A percentile compares a stretch with the other conserved stretches of the same genome.
Conservation (phyloP, 2,797 vertebrate genomes). For the Arremon aurantiirostris region DNA sequence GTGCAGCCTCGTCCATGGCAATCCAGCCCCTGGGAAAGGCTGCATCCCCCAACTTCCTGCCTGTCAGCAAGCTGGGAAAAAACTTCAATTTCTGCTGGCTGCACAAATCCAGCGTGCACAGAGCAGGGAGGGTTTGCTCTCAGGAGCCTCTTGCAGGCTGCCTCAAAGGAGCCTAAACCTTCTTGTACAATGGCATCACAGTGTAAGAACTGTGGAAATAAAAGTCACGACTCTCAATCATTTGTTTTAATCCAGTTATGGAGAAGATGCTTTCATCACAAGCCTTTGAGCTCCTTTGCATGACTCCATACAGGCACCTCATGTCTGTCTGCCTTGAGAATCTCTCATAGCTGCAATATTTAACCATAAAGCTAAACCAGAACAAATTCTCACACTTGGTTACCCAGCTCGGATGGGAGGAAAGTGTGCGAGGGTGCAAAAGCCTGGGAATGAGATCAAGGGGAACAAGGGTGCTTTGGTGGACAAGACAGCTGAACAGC, state of each 20-base stretch:
- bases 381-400: not conserved
- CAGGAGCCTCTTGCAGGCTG: not conserved
- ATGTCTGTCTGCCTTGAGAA: not conserved
- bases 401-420: not conserved
- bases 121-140: not conserved
- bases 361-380: not conserved
- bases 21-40: not conserved
- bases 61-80: conserved; percentile 16
- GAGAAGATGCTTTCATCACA: not conserved
- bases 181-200: not conserved
- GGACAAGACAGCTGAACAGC: not conserved
- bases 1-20: not conserved
- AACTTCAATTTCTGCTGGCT: not conserved
- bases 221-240: not conserved
- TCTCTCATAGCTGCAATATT: not conserved
- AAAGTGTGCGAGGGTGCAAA: not conserved
- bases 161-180: not conserved
- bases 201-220: not conserved
- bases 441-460: not conserved
- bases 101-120: fast-evolving
- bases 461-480: not conserved
- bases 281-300: not conserved
- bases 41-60: conserved; percentile 47
- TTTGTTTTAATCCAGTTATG: not conserved
- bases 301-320: not conserved